Base-by-base conservation (phyloP, 2,113 vertebrate genomes). In the Vulpes ferrilata region DNA sequence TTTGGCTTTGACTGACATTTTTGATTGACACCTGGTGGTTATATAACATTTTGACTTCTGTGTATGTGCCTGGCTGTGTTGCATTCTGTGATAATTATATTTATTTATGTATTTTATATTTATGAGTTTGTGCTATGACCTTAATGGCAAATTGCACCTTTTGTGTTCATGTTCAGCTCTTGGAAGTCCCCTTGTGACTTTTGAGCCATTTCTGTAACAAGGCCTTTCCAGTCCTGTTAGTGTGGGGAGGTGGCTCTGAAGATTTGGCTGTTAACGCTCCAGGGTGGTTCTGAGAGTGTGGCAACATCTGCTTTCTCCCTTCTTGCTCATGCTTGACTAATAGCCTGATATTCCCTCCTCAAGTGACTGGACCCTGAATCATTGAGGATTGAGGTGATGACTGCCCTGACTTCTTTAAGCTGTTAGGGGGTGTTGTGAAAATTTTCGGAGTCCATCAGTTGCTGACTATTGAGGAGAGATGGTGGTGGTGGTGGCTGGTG, bases 391-490 rank as follows among this genome's bases (percentile, higher is more conserved):
- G 35, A 19, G 71, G 4, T 5, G 35, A 73, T 9, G 71, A 12
- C 35, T 2, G 11, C 10, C 0, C 71, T 23, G 35, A 20, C 20
- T 12, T 71, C 67, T n/a, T 73, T 20, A 19, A 19, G 71, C 35
- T 38, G 11, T 23, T 22, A 6, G 35, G 35, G 35, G 35, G 10
- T n/a, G 9, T 38, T 12, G 71, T 43, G 71, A 12, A 38, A 35
- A 43, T 20, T 20, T 38, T 2, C 10, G 71, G 71, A 22, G 2
- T 12, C 71, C 11, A 2, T 73, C 71, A 11, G 35, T 23, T 23
- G 11, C 10, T 12, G 2, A 23, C 71, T 23, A 0, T 38, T 0
- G 5, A 12, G 35, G 71, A 38, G 11, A 43, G 35, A 73, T 17
- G 69, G 35, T 35, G 10, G 2, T 35, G 10, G 2, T 23, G 35